Conservation (phyloP, 2,888 invertebrate species). For the Fissipunctia ypsillon region DNA sequence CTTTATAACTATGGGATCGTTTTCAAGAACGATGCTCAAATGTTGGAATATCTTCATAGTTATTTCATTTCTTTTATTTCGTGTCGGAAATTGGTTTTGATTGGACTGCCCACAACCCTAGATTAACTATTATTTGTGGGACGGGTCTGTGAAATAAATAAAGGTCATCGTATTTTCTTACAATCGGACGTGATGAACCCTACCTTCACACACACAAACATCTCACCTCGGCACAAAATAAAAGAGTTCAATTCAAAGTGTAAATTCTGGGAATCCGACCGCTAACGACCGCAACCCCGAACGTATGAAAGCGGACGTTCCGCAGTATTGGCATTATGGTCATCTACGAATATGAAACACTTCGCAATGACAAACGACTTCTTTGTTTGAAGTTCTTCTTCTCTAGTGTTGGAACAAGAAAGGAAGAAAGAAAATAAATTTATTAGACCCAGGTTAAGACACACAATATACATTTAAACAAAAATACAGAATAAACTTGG, state of each 20-base stretch:
- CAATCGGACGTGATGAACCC: not conserved
- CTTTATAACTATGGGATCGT: not conserved
- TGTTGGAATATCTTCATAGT: not conserved
- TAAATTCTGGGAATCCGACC: constrained; percentile 29
- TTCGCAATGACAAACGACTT: not conserved
- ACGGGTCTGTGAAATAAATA: not conserved
- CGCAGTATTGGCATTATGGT: constrained; percentile 1
- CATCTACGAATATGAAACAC: constrained; percentile 15
- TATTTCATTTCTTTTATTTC: not conserved
- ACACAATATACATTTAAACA: not conserved
- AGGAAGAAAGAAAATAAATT: not conserved
- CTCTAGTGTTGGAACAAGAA: not conserved
- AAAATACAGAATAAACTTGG: not conserved
- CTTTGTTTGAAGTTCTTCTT: constrained; percentile 10
- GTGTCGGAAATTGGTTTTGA: not conserved
- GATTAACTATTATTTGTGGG: not conserved
- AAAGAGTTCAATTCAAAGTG: constrained; percentile 10
- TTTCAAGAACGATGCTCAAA: not conserved
- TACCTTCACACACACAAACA: not conserved
- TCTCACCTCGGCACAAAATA: constrained; percentile 16
- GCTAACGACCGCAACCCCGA: constrained; percentile 34
- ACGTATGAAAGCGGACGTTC: constrained; percentile 8
- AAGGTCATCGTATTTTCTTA: not conserved
- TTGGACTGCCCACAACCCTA: not conserved
- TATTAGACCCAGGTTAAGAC: not conserved